These are phyloP conservation scores for Cassiopea andromeda DNA, from an alignment of 30 jellyfish, hydroid and myxozoan species.

Conservation along the genomic window DNA sequence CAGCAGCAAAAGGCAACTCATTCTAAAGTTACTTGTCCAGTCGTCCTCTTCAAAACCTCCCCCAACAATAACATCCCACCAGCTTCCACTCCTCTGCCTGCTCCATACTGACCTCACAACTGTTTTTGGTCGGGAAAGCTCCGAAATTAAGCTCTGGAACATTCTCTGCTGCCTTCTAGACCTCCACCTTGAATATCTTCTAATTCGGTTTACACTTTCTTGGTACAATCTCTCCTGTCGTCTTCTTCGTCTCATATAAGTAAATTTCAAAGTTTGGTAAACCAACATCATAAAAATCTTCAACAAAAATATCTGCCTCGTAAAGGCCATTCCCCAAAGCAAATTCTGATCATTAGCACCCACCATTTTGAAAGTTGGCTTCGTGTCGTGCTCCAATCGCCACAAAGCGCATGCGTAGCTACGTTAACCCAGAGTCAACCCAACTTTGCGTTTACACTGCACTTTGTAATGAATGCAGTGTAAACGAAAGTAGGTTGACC, in stretches of 20 bases:
- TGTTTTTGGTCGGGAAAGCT: background rate
- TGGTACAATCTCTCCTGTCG: background rate
- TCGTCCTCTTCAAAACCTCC: background rate
- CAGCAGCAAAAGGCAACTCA: too few relatives aligned
- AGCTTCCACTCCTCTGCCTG: background rate
- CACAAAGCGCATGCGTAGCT: slow-evolving; percentile 50
- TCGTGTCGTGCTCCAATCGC: background rate
- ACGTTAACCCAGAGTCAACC: slow-evolving; percentile 58
- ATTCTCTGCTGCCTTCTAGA: slow-evolving; percentile 7
- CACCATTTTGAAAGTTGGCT: slow-evolving; percentile 24
- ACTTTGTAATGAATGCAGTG: slow-evolving; percentile 17
- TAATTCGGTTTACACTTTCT: slow-evolving; percentile 8
- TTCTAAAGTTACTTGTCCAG: slow-evolving; percentile 27
- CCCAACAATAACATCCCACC: slow-evolving; percentile 10
- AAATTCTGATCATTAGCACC: background rate
- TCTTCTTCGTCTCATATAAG: background rate
- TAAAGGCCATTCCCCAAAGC: slow-evolving; percentile 34
- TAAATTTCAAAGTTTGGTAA: background rate
- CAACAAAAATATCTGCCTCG: background rate
- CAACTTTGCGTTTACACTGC: slow-evolving; percentile 46
- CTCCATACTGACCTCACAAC: slow-evolving; percentile 2
- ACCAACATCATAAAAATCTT: background rate
- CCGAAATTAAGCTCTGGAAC: background rate
- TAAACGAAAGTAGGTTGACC: slow-evolving; percentile 35
- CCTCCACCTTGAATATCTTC: slow-evolving; percentile 34